These are phyloP conservation scores for Ornithoptera priamus DNA, from an alignment of 2,888 invertebrate genomes.

Conservation along the genomic window DNA sequence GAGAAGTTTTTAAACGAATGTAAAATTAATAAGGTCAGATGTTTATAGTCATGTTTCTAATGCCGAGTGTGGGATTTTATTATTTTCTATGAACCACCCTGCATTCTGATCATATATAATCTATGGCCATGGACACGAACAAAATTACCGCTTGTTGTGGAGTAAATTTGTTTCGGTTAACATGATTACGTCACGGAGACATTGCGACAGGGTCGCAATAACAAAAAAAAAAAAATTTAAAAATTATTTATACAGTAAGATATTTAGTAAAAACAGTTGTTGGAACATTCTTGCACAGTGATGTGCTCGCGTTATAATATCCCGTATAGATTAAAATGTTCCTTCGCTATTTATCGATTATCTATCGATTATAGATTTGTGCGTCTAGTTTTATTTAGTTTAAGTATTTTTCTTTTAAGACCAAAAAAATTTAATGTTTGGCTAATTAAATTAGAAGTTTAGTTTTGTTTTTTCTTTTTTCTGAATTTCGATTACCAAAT, in stretches of 20 bases:
- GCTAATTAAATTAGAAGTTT: constrained; percentile 10
- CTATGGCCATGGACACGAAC: too few relatives aligned
- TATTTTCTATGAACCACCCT: neutral
- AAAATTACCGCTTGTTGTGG: too few relatives aligned
- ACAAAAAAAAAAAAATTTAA: too few relatives aligned
- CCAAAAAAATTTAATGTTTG: constrained; percentile 16
- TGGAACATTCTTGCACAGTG: too few relatives aligned
- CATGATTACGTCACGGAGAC: too few relatives aligned
- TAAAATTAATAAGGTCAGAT: neutral
- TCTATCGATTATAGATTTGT: neutral
- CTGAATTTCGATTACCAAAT: neutral
- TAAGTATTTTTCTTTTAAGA: constrained; percentile 3
- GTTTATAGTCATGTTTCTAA: neutral
- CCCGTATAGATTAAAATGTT: neutral
- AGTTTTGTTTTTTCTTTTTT: neutral
- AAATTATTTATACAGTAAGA: too few relatives aligned
- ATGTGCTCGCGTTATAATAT: too few relatives aligned
- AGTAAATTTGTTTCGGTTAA: too few relatives aligned
- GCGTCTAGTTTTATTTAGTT: constrained; percentile 1
- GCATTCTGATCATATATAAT: too few relatives aligned
- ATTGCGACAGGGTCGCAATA: too few relatives aligned
- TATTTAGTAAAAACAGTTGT: too few relatives aligned
- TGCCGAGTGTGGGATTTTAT: neutral
- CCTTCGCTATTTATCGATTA: neutral
- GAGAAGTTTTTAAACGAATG: neutral